phyloP scores from a whole-genome alignment of 2,113 vertebrate genomes.

The human region DNA sequence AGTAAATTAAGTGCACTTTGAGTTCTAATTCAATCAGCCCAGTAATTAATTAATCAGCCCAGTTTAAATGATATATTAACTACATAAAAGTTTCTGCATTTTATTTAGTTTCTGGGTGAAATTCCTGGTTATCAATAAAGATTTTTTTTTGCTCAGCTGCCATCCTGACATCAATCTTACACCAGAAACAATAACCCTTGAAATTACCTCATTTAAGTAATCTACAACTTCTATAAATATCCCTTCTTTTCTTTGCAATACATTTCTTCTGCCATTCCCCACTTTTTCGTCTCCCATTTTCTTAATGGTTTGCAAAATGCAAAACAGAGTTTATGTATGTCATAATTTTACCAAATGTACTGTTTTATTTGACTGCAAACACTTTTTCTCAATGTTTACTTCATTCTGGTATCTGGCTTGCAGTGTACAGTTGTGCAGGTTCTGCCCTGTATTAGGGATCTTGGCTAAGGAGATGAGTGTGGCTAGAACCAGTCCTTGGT shows the following conservation, averaged over 20 bases:
- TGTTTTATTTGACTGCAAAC: background rate
- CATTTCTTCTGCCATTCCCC: background rate
- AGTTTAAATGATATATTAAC: background rate
- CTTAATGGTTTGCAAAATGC: background rate
- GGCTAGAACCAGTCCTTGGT: background rate
- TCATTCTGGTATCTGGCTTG: background rate
- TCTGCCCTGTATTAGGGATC: background rate
- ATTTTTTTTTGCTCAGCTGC: background rate
- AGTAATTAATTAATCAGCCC: too few species aligned
- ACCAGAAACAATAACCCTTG: background rate
- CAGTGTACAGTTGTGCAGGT: background rate
- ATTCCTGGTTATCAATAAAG: background rate
- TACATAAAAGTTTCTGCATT: background rate
- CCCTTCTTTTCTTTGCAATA: background rate
- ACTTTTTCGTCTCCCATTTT: background rate
- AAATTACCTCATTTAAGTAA: background rate
- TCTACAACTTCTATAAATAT: background rate
- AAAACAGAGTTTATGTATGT: background rate
- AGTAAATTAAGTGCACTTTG: slow-evolving; percentile 37
- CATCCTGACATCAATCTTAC: background rate
- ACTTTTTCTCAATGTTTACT: background rate
- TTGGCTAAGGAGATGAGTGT: background rate
- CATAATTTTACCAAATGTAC: background rate
- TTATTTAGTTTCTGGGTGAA: slow-evolving; percentile 1
- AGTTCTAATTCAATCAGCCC: slow-evolving; percentile 26